Percentiles rank a stretch among this genome's conserved stretches.
phyloP scores from a whole-genome alignment of 2,888 invertebrate species.

The Ypsolopha scabrella region DNA sequence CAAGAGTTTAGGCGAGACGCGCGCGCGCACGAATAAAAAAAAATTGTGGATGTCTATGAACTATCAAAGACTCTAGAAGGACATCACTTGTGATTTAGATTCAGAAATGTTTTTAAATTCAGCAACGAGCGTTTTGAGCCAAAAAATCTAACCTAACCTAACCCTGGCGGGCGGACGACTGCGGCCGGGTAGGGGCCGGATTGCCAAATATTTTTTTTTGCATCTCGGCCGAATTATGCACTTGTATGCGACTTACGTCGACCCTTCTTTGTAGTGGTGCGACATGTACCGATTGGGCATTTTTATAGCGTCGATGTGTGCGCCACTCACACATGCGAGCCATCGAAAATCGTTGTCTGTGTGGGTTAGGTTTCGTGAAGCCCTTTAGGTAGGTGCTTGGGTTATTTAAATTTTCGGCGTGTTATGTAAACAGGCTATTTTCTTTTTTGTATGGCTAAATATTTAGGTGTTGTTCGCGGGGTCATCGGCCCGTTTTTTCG shows the following conservation, averaged over 20 bases:
- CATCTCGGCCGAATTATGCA: conserved; percentile 72
- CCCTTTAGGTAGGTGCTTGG: conserved; percentile 40
- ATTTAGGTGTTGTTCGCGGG: conserved; percentile 59
- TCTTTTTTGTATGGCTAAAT: conserved; percentile 51
- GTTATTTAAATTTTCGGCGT: conserved; percentile 58
- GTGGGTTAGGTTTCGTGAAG: conserved; percentile 30
- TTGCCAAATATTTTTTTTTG: conserved; percentile 72
- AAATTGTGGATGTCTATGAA: neutral
- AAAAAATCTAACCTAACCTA: conserved; percentile 72
- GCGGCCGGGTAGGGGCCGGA: conserved; percentile 69
- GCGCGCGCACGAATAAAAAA: conserved; percentile 18
- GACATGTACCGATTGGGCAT: conserved; percentile 64
- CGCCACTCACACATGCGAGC: conserved; percentile 51
- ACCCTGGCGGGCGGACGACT: conserved; percentile 69
- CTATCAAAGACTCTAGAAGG: conserved; percentile 29
- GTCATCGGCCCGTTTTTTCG: conserved; percentile 61
- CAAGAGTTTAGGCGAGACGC: conserved; percentile 21
- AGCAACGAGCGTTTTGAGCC: conserved; percentile 67
- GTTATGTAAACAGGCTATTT: conserved; percentile 63
- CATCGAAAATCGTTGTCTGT: conserved; percentile 49
- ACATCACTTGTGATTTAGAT: conserved; percentile 44
- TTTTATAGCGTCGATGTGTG: conserved; percentile 55
- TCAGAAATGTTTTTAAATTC: conserved; percentile 58
- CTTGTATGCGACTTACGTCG: conserved; percentile 70
- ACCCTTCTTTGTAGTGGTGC: conserved; percentile 69